A percentile compares a stretch with the other conserved stretches of the same genome.
phyloP scores from a whole-genome alignment of 2,888 invertebrate genomes.

The Thera britannica region DNA sequence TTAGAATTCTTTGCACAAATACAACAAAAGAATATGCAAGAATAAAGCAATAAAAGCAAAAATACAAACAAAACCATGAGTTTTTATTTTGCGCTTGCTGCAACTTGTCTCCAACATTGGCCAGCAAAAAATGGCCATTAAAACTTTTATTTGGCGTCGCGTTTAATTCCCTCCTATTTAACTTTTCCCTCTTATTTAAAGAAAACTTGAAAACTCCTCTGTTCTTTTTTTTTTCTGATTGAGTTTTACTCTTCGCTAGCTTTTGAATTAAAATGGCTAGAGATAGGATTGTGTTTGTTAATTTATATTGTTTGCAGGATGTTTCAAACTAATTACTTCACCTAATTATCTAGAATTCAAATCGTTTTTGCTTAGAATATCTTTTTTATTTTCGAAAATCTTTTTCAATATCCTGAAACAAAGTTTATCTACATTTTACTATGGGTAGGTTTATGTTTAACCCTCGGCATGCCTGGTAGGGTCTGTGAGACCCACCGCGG shows the following conservation, averaged over 20 bases:
- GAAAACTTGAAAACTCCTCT: slow-evolving; percentile 63
- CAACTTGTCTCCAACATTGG: slow-evolving; percentile 23
- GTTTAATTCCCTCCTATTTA: slow-evolving; percentile 60
- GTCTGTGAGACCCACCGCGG: no score
- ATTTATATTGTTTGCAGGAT: slow-evolving; percentile 25
- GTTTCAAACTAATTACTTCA: slow-evolving; percentile 2
- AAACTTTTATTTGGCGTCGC: slow-evolving; percentile 56
- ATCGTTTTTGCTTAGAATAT: background rate
- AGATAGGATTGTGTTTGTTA: slow-evolving; percentile 33
- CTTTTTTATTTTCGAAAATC: no score
- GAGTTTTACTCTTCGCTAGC: slow-evolving; percentile 56
- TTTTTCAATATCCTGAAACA: no score
- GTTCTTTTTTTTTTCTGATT: slow-evolving; percentile 52
- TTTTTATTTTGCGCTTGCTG: slow-evolving; percentile 15
- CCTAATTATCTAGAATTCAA: slow-evolving; percentile 1
- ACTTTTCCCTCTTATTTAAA: slow-evolving; percentile 63
- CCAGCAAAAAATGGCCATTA: slow-evolving; percentile 46
- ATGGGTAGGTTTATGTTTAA: no score
- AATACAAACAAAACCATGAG: slow-evolving; percentile 13
- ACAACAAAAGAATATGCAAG: background rate
- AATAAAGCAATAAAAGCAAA: slow-evolving; percentile 20
- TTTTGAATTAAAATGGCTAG: slow-evolving; percentile 38
- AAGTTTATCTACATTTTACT: no score
- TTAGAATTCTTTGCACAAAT: slow-evolving; percentile 5
- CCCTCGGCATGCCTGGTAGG: no score